A percentile compares a stretch with the other conserved stretches of the same genome.
These are phyloP conservation scores for Pycnonotus jocosus DNA, from an alignment of 2,113 vertebrate genomes.

Conservation along the genomic window DNA sequence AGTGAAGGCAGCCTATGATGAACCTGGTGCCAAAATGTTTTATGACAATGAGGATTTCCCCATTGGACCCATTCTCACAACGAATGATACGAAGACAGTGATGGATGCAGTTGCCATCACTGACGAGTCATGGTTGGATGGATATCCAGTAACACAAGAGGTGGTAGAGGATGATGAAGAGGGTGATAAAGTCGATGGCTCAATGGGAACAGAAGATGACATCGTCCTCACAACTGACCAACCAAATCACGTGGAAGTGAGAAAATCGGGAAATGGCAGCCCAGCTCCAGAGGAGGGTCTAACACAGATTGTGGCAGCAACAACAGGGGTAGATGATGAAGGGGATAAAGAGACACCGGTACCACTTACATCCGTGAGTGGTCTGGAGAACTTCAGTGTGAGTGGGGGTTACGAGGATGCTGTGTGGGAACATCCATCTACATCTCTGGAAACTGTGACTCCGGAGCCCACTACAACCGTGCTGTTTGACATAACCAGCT, in stretches of 20 bases:
- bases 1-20: conserved; percentile 52
- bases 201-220: conserved; percentile 65
- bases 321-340: conserved; percentile 1
- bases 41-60: conserved; percentile 54
- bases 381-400: conserved; percentile 41
- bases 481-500: conserved; percentile 35
- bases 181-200: conserved; percentile 63
- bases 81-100: conserved; percentile 64
- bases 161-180: conserved; percentile 60
- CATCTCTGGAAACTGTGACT: conserved; percentile 25
- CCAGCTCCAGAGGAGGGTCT: conserved; percentile 30
- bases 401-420: conserved; percentile 10
- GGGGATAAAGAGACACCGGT: neutral
- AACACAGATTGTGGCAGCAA: conserved; percentile 7
- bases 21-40: conserved; percentile 51
- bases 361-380: conserved; percentile 17
- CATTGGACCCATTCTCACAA: conserved; percentile 36
- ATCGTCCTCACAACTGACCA: conserved; percentile 41
- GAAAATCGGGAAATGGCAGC: neutral
- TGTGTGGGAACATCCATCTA: neutral
- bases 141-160: conserved; percentile 81
- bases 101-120: conserved; percentile 66
- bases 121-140: conserved; percentile 86
- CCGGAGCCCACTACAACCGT: neutral
- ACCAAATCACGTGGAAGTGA: conserved; percentile 67